Evolutionary conservation across 2,888 invertebrate genomes (phyloP), one percentile per base, ranked within the genome.

Genomic region (Mesorhabditis belari): DNA sequence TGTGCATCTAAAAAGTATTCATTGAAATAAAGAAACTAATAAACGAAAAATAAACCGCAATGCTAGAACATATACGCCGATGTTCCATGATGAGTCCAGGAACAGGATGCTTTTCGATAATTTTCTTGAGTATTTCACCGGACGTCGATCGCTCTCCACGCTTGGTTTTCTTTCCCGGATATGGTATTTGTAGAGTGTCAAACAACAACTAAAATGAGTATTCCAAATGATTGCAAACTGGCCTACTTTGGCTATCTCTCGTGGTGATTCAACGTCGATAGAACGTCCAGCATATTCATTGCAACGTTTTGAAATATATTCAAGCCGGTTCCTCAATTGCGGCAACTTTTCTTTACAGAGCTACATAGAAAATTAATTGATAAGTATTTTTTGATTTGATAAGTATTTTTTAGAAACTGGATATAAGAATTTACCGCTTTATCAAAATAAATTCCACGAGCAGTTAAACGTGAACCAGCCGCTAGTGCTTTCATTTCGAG

Each of bases 71-170:
- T n/a, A 35, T 9, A 35, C n/a, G 44, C n/a, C 44, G 44, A 35
- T 35, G n/a, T 9, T 35, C 44, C 12, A 35, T 85, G 51, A 50
- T 6, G 19, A 19, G 51, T 2, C 17, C 19, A 50, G 51, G 21
- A 50, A 23, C 17, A 9, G 51, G 51, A 19, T 9, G 21, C 17
- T 6, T n/a, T 19, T n/a, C 17, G 21, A 23, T n/a, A 23, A 35
- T 35, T n/a, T n/a, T 35, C n/a, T 35, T n/a, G 12, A 35, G n/a
- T n/a, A 35, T 35, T n/a, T 35, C 44, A 9, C n/a, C n/a, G 12
- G 44, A 35, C 44, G 44, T 35, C 44, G 44, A 35, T 35, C 44
- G 44, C 44, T 35, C n/a, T n/a, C 44, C 44, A n/a, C n/a, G n/a
- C 44, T 35, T 35, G 44, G 44, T n/a, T n/a, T 9, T 35, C 44